Conservation (phyloP, 30 jellyfish, hydroid and myxozoan species). For the Pseudorhiza aurosa region DNA sequence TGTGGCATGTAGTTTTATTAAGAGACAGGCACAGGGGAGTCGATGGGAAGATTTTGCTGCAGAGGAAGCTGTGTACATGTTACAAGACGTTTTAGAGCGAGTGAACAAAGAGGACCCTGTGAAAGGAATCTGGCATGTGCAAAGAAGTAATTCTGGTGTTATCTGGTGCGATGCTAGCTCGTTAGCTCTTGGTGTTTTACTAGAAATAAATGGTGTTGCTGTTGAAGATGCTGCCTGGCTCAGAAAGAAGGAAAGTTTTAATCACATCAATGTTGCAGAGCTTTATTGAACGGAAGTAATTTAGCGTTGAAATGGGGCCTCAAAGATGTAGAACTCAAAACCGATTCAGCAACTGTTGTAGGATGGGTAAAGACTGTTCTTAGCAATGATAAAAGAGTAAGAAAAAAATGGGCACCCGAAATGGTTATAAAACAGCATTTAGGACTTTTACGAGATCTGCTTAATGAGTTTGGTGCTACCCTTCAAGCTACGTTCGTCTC, state of each 20-base stretch:
- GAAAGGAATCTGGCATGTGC: conserved; percentile 7
- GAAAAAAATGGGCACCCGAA: conserved; percentile 4
- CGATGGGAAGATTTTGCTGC: conserved; percentile 22
- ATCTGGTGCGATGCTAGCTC: conserved; percentile 1
- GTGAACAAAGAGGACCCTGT: conserved; percentile 9
- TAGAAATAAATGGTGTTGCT: not conserved
- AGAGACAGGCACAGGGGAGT: conserved; percentile 1
- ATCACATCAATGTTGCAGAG: conserved; percentile 37
- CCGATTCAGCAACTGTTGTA: conserved; percentile 21
- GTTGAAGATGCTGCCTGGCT: conserved; percentile 40
- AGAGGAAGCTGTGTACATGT: not conserved
- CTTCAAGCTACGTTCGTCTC: conserved; percentile 2
- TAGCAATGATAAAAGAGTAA: not conserved
- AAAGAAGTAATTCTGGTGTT: not conserved
- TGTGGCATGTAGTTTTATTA: conserved; percentile 31
- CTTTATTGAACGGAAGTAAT: conserved; percentile 4
- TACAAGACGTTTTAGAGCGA: not conserved
- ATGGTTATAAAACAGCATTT: conserved; percentile 31
- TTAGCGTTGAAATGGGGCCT: conserved; percentile 12
- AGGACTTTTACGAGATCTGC: not conserved
- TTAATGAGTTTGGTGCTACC: conserved; percentile 18
- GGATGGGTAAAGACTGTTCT: not conserved
- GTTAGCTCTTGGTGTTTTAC: not conserved
- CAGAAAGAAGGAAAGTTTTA: not conserved
- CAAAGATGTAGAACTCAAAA: not conserved